Evolutionary conservation across 2,888 invertebrate genomes (phyloP), one percentile per base, ranked within the genome.

Genomic region (Cosmopolites sordidus): DNA sequence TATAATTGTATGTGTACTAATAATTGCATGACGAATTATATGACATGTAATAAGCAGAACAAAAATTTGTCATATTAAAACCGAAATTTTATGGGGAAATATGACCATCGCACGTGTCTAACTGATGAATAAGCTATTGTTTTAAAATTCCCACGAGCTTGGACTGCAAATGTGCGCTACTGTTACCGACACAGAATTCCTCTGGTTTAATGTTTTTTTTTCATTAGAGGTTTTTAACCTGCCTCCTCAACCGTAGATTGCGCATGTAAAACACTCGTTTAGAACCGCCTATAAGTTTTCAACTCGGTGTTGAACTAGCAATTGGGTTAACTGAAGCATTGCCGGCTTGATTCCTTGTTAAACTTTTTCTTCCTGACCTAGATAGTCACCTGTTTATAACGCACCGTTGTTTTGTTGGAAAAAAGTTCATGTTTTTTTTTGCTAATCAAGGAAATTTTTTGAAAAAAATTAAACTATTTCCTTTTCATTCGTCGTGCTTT

Each of bases 141-240:
- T 33, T 33, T n/a, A 11, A 11, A 11, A 33, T 33, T 33, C 33
- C 33, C 33, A 33, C n/a, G n/a, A 3, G 33, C 11, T 11, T 33
- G 11, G 12, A 11, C 3, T 12, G 9, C 33, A 12, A 33, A 33
- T 33, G 33, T 33, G 33, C 33, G 33, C 33, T 33, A 33, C 33
- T 33, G 33, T 12, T 33, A 33, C 5, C 33, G 33, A 5, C 33
- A n/a, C 11, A 33, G 33, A 3, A 3, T 33, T 5, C 22, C 22
- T 22, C 22, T 22, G 22, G 8, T 22, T 22, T 22, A 22, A 22
- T 22, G 22, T 12, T 33, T 33, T 33, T 33, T 33, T 33, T 3
- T 12, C n/a, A 33, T 33, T 33, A 33, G 12, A 33, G 33, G 33
- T 33, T 33, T 33, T 33, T 33, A 33, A 33, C 33, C 33, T 33